Base-by-base conservation (phyloP, 2,113 vertebrate genomes). In the Seriola dumerili region DNA sequence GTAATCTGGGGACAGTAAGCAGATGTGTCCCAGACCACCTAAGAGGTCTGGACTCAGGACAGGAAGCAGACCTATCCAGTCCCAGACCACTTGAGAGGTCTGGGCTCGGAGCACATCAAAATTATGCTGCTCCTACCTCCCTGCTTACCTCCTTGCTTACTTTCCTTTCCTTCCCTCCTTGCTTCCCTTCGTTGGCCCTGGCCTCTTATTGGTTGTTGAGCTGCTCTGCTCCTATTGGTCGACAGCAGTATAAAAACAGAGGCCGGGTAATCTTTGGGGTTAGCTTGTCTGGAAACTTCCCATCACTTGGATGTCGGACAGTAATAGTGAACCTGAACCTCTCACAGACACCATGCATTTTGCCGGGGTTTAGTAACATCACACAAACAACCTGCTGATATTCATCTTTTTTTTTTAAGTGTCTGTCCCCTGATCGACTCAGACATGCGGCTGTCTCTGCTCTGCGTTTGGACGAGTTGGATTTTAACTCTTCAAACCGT, bases 381-480 rank as follows among this genome's bases (percentile, higher is more conserved):
- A 3, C 5, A 21, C 4, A 8, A 14, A 29, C 40, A 3, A 25
- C 10, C 42, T 44, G 38, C 38, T 16, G 7, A 48, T 32, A 7
- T 29, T 66, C 10, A 10, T 46, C n/a, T 44, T 59, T 8, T 16
- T 12, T 59, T 8, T 16, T 12, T 3, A 4, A 38, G 32, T 13
- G 40, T 64, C 9, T 0, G 8, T 46, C 64, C 6, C 32, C n/a
- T 42, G 19, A 2, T 12, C 0, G 50, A 8, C 19, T 50, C 25
- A 0, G 32, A 29, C 78, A 88, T 92, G 90, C 59, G 52, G 59
- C 2, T 40, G 7, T 42, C 12, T 50, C 17, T 87, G 46, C 17
- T 82, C 25, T 73, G 62, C 50, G 9, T 85, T 1, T 90, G 90
- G 73, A 55, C 61, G 13, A 6, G 63, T 58, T 73, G 86, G 82